Evolutionary conservation across 2,113 vertebrate genomes (phyloP).

Genomic region (Chauna torquata): DNA sequence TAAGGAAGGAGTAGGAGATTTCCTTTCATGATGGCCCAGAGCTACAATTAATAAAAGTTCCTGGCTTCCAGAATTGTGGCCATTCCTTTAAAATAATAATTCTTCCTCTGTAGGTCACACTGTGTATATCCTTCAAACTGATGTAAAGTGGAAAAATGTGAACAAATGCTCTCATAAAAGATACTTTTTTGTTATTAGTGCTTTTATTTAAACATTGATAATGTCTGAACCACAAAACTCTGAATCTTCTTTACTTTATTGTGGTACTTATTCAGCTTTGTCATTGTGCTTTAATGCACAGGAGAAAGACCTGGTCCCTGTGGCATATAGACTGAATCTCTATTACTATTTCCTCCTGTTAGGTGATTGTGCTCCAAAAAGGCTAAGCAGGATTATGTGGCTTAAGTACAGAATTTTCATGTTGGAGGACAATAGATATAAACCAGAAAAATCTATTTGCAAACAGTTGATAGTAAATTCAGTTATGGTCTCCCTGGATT

Average conservation of each 20-base stretch:
- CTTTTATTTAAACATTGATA: constrained; percentile 14
- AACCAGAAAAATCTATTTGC: background rate
- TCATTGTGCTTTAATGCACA: background rate
- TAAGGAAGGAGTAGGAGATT: background rate
- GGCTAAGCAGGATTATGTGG: background rate
- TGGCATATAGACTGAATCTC: background rate
- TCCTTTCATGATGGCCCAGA: background rate
- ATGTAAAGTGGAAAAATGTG: background rate
- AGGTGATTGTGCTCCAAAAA: background rate
- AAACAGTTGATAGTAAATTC: background rate
- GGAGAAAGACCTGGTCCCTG: background rate
- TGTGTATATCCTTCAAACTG: background rate
- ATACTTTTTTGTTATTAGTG: background rate
- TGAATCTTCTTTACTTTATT: background rate
- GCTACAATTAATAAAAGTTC: background rate
- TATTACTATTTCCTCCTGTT: background rate
- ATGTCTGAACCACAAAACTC: background rate
- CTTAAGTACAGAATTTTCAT: constrained; percentile 2
- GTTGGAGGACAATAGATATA: background rate
- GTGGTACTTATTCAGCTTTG: background rate
- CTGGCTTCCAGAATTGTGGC: background rate
- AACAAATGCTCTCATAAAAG: background rate
- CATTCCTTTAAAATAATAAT: background rate
- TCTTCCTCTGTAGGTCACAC: background rate
- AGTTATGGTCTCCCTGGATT: background rate